Conservation (phyloP, 2,113 vertebrate genomes). For the Aspiorhynchus laticeps region DNA sequence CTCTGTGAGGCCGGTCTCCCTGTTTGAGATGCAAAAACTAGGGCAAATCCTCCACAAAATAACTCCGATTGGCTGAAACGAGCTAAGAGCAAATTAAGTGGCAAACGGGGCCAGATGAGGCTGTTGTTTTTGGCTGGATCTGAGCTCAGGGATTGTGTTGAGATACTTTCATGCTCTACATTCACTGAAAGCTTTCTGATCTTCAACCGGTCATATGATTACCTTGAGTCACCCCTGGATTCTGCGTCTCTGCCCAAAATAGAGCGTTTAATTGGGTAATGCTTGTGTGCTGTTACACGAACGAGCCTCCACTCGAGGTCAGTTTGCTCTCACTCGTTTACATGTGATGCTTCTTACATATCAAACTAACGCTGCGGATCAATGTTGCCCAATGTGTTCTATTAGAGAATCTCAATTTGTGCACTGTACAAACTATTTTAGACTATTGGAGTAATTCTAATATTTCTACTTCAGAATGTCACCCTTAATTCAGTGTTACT, state of each 20-base stretch:
- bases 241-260: neutral
- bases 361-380: neutral
- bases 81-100: constrained; percentile 39
- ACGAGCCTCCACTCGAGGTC: neutral
- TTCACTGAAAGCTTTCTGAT: constrained; percentile 2
- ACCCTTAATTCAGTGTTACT: too few relatives aligned
- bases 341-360: neutral
- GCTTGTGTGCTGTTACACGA: neutral
- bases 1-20: neutral
- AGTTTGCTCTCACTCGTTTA: neutral
- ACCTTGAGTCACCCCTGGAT: neutral
- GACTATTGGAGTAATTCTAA: too few relatives aligned
- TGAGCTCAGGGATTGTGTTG: neutral
- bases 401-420: too few relatives aligned
- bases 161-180: neutral
- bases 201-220: constrained; percentile 5
- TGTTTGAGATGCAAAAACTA: constrained; percentile 9
- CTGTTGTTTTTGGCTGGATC: constrained; percentile 14
- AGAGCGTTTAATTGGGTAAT: neutral
- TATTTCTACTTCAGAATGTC: too few relatives aligned
- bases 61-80: constrained; percentile 37
- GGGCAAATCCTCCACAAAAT: neutral
- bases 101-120: constrained; percentile 36
- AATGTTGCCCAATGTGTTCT: too few relatives aligned
- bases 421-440: too few relatives aligned